Conservation (phyloP, 2,888 invertebrate genomes). For the Masnerella sp. region DNA sequence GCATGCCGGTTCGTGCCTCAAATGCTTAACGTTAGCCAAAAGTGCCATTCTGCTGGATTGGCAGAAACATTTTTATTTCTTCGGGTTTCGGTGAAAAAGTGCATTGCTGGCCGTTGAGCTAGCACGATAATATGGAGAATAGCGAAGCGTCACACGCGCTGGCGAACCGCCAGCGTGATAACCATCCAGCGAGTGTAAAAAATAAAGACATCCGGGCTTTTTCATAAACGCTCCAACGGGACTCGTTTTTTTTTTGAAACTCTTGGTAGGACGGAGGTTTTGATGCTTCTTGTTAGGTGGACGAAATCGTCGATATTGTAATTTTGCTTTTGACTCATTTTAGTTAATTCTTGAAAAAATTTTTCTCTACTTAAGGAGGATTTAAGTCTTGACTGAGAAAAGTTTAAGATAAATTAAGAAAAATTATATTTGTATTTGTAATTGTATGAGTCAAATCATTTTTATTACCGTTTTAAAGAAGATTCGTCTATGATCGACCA, state of each 20-base stretch:
- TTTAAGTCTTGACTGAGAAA: no score
- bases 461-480: no score
- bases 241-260: not conserved
- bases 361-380: no score
- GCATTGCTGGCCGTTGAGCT: conserved; percentile 46
- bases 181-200: conserved; percentile 36
- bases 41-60: conserved; percentile 56
- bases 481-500: no score
- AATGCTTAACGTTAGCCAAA: conserved; percentile 46
- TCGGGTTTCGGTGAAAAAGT: conserved; percentile 47
- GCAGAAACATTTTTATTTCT: conserved; percentile 57
- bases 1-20: conserved; percentile 43
- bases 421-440: no score
- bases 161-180: conserved; percentile 49
- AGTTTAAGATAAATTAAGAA: no score
- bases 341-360: no score
- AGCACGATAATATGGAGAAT: conserved; percentile 54
- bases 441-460: no score
- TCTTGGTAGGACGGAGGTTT: no score
- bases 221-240: conserved; percentile 21
- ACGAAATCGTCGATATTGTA: no score
- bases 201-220: conserved; percentile 40
- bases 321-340: no score
- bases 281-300: no score
- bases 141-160: conserved; percentile 37